Conservation (phyloP, 2,888 invertebrate species). For the Lepidocyrtoides sp. region DNA sequence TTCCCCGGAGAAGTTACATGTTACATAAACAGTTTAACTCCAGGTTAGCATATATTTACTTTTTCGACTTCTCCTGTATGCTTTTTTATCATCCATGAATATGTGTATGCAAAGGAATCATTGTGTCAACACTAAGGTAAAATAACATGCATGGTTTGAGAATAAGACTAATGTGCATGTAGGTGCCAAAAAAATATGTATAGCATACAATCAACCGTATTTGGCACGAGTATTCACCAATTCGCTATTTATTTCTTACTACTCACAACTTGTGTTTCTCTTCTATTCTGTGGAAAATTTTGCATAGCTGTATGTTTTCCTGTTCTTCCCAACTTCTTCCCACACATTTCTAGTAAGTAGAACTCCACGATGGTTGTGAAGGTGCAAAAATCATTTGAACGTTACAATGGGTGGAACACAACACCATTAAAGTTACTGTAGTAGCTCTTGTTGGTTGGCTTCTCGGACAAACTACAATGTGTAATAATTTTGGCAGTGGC, state of each 20-base stretch:
- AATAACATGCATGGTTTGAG: neutral
- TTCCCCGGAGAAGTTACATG: neutral
- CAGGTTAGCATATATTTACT: neutral
- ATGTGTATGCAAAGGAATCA: neutral
- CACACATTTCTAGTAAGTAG: neutral
- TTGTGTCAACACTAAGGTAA: neutral
- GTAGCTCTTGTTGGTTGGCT: neutral
- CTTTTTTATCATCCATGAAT: neutral
- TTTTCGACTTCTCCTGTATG: neutral
- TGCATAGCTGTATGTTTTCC: neutral
- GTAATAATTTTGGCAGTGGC: constrained; percentile 1
- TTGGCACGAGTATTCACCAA: constrained; percentile 44
- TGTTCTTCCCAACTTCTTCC: neutral
- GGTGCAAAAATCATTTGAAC: constrained; percentile 45
- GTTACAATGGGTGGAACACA: neutral
- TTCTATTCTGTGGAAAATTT: neutral
- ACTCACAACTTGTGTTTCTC: neutral
- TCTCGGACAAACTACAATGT: neutral
- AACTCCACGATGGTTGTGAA: neutral
- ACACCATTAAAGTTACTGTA: too few species aligned
- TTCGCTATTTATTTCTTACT: neutral
- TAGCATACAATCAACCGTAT: constrained; percentile 23
- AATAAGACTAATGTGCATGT: neutral
- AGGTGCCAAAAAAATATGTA: constrained; percentile 2
- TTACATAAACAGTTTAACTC: neutral